phyloP scores from a whole-genome alignment of 2,888 invertebrate species.

The Chorisops tibialis region DNA sequence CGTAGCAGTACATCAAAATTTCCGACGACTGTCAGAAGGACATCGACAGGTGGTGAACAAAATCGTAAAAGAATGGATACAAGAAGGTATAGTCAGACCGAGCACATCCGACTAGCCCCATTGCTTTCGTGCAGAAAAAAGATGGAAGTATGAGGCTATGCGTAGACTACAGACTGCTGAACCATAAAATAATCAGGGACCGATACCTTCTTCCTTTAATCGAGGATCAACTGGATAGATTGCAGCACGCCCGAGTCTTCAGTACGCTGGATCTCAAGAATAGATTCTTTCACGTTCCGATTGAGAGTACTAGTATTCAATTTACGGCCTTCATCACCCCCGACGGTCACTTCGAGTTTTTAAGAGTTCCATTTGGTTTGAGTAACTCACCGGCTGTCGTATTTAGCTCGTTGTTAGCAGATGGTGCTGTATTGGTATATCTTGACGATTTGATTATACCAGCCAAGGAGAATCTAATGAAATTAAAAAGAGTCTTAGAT shows the following conservation, averaged over 20 bases:
- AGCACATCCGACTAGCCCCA: conserved; percentile 35
- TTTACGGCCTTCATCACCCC: conserved; percentile 31
- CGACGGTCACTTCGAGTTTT: conserved; percentile 43
- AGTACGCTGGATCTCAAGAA: conserved; percentile 16
- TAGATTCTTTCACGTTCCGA: no score
- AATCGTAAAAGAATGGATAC: conserved; percentile 34
- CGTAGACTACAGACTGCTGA: no score
- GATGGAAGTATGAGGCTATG: not conserved
- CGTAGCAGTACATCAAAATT: conserved; percentile 1
- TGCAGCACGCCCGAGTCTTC: no score
- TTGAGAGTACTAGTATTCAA: conserved; percentile 37
- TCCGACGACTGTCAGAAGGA: conserved; percentile 5
- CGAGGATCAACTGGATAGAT: no score
- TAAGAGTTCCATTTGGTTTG: conserved; percentile 45
- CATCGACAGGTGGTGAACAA: not conserved
- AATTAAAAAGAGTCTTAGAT: not conserved
- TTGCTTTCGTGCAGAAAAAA: no score
- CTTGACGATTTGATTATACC: conserved; percentile 28
- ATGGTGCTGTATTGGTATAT: conserved; percentile 18
- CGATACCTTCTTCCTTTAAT: no score
- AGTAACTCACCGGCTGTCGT: conserved; percentile 43
- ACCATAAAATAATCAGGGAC: no score
- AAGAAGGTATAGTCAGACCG: conserved; percentile 39
- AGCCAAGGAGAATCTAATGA: not conserved
- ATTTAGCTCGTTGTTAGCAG: conserved; percentile 21